Evolutionary conservation across 2,797 vertebrate species (phyloP), one percentile per base, ranked within the genome.

Genomic region (Phataginus tricuspis): DNA sequence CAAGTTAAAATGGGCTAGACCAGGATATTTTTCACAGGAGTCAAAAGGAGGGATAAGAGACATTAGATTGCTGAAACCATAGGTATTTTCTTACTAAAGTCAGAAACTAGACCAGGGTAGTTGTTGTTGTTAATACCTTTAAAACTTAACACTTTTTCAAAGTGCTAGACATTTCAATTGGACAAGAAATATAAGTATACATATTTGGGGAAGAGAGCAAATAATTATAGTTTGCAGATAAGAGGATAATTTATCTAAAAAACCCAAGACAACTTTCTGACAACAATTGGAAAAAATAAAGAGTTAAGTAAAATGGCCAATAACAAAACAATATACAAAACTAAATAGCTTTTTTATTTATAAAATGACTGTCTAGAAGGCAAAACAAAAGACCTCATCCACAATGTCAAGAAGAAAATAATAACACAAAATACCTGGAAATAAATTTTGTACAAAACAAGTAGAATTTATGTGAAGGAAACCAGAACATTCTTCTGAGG

Each of bases 231-330:
- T 82, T 91, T 71, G 2, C 25, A 95, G 89, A 31, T 79, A 66
- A 86, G 37, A 85, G 53, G 12, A 83, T 90, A 74, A 80, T 72
- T 90, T 90, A 71, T 68, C 68, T 85, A n/a, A 72, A 97, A 97
- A 96, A 71, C 12, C n/a, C 45, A 86, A 93, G 71, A 84, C 37
- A 51, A 42, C 95, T 88, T 96, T 53, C 27, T 92, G 16, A 74
- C 92, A 94, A 49, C 27, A 71, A 15, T 53, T 29, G 8, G 51
- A 53, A 82, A 51, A 77, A 78, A 55, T 31, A 79, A 90, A 84
- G 42, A 85, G 15, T 87, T 96, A 83, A 77, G 55, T 61, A 92
- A 96, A 91, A 93, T 34, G 68, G 45, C 15, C n/a, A 77, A 59
- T 42, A 80, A 72, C 29, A 78, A 93, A 94, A 64, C 57, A 74